Evolutionary conservation across 1,140 invertebrate species (phyloP), one percentile per base, ranked within the genome.

Genomic region (Brachionus calyciflorus): DNA sequence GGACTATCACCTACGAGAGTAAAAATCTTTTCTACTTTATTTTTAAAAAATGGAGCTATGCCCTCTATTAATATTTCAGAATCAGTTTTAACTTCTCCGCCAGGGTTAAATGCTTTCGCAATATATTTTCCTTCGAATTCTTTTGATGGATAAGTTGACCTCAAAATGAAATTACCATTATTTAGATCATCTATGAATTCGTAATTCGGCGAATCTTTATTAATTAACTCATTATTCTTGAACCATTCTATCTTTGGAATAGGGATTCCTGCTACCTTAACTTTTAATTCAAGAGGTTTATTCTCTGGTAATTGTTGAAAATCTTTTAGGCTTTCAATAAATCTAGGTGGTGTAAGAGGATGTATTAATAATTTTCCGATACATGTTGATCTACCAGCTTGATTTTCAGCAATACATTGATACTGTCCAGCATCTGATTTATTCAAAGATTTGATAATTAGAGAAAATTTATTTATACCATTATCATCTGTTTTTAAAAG

Each of bases 371-470:
- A 80, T 49, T 82, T 80, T 19, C 82, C 84, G 14, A 78, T 78
- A 73, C 84, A 86, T 5, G 93, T 91, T n/a, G 92, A 91, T 81
- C 90, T 91, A 1, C 94, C 95, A 9, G 92, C 93, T 69, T 90
- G 88, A 83, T 99, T 99, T 1, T 86, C 88, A 6, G 93, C 94
- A 1, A 89, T 89, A 82, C 93, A 95, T 57, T 90, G 90, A 85
- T 98, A 99, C 21, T 88, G 87, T 9, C 95, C 96, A 40, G 90
- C 91, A 85, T 98, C 95, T 12, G 86, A 81, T 26, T 88, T 87
- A 68, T 87, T 89, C 0, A 95, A 92, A 78, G 93, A 89, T 0
- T 89, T 88, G 78, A 98, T 94, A 1, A 95, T 80, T 83, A 77
- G 78, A 33, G n/a, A 37, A 7, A 14, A 17, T 9, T 21, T 19